Evolutionary conservation across 37 sponge, comb jelly and placozoan genomes (phyloP), one percentile per base, ranked within the genome.

Genomic region (Halichondria panicea): DNA sequence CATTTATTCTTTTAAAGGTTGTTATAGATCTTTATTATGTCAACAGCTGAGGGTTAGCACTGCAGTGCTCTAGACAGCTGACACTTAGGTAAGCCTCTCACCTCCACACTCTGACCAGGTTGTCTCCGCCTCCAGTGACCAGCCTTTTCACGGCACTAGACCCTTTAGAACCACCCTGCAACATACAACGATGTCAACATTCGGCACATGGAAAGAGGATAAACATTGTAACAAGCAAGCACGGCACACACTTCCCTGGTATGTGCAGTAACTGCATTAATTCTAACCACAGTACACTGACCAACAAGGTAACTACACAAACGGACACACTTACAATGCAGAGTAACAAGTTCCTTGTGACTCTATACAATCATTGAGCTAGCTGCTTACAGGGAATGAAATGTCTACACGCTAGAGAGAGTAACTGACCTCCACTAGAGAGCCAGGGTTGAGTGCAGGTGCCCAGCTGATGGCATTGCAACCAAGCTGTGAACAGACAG

Each of bases 391-490:
- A 56, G 19, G 42, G 25, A 60, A 24, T 37, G 33, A 3, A n/a
- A n/a, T n/a, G n/a, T n/a, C n/a, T n/a, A n/a, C n/a, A n/a, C n/a
- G n/a, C n/a, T n/a, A n/a, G n/a, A n/a, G 18, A 9, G 40, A n/a
- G 76, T 40, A 0, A 24, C 92, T 76, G 36, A 87, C 94, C 43
- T 93, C 87, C n/a, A 88, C 66, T 6, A 95, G 81, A 15, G 94
- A 77, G n/a, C 90, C 90, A 40, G 99, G 91, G 52, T 80, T 89
- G 55, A 86, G 60, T 1, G 99, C 83, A 32, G 99, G 99, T 3
- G 91, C 95, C 99, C 99, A 97, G 54, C 93, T 97, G 15, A 97
- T 92, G 21, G 95, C 88, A 81, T 97, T 97, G 43, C 93, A 91
- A 1, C 99, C 99, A 74, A 92, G 81, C 93, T 97, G 70, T 34